A percentile compares a stretch with the other conserved stretches of the same genome.
Conservation (phyloP, 2,797 vertebrate genomes). For the Astyanax mexicanus region DNA sequence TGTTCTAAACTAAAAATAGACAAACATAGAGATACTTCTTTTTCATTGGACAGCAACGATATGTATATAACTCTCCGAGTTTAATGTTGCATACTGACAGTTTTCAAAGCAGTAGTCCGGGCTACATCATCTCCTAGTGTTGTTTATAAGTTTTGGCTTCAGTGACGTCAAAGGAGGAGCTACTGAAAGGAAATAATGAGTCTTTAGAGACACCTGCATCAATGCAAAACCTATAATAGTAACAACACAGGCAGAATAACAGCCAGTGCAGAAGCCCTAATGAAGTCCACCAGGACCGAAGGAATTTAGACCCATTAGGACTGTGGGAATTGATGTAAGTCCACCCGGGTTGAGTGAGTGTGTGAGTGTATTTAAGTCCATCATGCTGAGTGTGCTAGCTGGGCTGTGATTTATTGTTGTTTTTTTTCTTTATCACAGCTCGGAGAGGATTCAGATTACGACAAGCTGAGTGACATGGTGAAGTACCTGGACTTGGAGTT, state of each 20-base stretch:
- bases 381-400: conserved; percentile 9
- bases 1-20: no score
- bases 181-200: background rate
- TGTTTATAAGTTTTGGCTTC: background rate
- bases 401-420: conserved; percentile 21
- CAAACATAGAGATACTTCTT: no score
- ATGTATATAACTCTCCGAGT: no score
- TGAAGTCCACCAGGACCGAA: background rate
- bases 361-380: background rate
- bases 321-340: background rate
- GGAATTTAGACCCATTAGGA: background rate
- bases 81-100: background rate
- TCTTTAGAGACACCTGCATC: conserved; percentile 12
- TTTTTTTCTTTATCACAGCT: conserved; percentile 75
- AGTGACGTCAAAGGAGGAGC: conserved; percentile 8
- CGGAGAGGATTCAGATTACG: conserved; percentile 93
- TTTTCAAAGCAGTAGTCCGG: background rate
- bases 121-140: background rate
- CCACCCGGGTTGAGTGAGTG: background rate
- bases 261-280: conserved; percentile 2
- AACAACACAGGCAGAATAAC: background rate
- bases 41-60: no score
- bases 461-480: conserved; percentile 98
- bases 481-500: conserved; percentile 98
- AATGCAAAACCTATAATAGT: background rate